phyloP scores from a whole-genome alignment of 2,113 vertebrate species.

The Syrmaticus mikado region DNA sequence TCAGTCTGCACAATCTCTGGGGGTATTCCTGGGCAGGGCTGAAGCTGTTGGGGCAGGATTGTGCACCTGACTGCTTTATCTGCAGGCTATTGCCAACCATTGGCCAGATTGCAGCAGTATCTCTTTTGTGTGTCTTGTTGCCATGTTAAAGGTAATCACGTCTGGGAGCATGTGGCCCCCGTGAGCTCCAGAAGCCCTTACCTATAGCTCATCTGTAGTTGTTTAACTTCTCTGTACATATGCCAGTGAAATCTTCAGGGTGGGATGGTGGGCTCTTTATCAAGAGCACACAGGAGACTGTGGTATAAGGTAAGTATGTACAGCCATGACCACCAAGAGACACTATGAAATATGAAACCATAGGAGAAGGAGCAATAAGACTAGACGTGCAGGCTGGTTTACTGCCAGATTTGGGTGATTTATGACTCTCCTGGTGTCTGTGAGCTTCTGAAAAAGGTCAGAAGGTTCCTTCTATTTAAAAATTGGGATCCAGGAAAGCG shows the following conservation, averaged over 20 bases:
- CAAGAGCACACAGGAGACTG: not conserved
- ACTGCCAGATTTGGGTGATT: slow-evolving; percentile 30
- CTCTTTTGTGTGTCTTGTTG: not conserved
- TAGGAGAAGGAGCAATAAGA: not conserved
- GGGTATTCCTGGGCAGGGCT: not conserved
- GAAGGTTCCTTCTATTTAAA: slow-evolving; percentile 15
- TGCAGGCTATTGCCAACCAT: not conserved
- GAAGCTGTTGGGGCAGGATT: not conserved
- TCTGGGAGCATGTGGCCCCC: not conserved
- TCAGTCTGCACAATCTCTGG: not conserved
- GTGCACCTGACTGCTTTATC: not conserved
- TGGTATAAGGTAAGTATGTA: not conserved
- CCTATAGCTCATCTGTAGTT: not conserved
- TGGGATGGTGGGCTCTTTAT: not conserved
- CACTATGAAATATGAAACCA: slow-evolving; percentile 29
- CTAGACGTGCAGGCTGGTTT: not conserved
- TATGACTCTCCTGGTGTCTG: not conserved
- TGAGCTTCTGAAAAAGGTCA: slow-evolving; percentile 33
- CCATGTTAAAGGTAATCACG: not conserved
- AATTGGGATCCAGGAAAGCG: not conserved
- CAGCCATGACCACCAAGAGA: not conserved
- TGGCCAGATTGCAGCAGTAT: not conserved
- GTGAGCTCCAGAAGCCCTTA: not conserved
- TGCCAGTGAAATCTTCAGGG: not conserved
- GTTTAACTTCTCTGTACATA: not conserved